Conservation (phyloP, 1,140 invertebrate genomes). For the Drosophila kepulauana region DNA sequence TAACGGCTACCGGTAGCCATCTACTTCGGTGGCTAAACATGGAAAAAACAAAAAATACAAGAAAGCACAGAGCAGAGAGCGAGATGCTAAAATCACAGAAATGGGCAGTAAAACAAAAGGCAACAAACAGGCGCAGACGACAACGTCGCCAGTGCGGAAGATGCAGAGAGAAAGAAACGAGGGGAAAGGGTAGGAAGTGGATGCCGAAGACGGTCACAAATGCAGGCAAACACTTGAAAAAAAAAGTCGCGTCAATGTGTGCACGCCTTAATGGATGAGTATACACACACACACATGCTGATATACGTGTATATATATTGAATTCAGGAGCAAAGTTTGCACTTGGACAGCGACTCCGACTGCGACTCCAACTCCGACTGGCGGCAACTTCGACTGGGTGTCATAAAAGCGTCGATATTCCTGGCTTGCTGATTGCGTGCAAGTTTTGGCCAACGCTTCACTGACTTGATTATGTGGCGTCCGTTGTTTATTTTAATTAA, state of each 20-base stretch:
- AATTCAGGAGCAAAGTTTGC: conserved; percentile 37
- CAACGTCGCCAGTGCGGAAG: background rate
- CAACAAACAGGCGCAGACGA: conserved; percentile 21
- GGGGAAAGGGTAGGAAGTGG: background rate
- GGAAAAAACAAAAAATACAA: conserved; percentile 26
- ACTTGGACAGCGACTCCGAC: background rate
- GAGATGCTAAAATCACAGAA: conserved; percentile 73
- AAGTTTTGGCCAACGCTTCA: conserved; percentile 65
- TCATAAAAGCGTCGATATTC: conserved; percentile 55
- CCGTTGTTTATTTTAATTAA: conserved; percentile 63
- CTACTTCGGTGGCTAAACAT: conserved; percentile 82
- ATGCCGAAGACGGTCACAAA: conserved; percentile 58
- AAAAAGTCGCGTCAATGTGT: conserved; percentile 77
- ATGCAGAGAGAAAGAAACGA: background rate
- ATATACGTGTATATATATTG: conserved; percentile 8
- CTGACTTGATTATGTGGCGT: conserved; percentile 73
- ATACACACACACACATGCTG: conserved; percentile 42
- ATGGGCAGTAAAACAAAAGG: conserved; percentile 77
- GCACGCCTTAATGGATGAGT: conserved; percentile 80
- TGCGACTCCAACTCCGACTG: too few species aligned
- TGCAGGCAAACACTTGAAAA: conserved; percentile 79
- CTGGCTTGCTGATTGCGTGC: conserved; percentile 56
- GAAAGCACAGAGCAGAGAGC: conserved; percentile 41
- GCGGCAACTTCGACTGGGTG: conserved; percentile 4
- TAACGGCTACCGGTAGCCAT: conserved; percentile 82